Base-by-base conservation (phyloP, 2,797 vertebrate species). In the Rhynchotus rufescens region DNA sequence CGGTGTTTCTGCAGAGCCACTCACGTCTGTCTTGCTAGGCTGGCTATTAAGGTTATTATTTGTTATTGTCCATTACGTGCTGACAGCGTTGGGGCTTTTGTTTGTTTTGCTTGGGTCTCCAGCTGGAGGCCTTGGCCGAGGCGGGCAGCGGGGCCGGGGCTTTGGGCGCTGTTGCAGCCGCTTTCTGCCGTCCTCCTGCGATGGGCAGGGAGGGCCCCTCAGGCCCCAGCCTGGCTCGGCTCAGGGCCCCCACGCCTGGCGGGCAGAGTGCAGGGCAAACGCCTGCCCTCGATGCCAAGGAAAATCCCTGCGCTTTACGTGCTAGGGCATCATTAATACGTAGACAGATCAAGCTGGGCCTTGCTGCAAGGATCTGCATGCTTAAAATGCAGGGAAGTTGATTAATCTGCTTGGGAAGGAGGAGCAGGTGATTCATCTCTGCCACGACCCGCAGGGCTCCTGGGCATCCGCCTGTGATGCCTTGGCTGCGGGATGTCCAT, bases 61-160 rank as follows among this genome's bases (percentile, higher is more conserved):
- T 95, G 86, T 93, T 93, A 51, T 91, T 95, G 77, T 71, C 94
- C 89, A 65, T 94, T 86, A 94, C 77, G 86, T 22, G 6, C 82
- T 69, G 49, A 93, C 71, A 92, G 90, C 87, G 49, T 88, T 92
- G 64, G 95, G 93, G 80, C 84, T 94, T 90, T 84, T 94, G 90
- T 93, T 94, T 94, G 88, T 92, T 96, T 94, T 91, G 84, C 83
- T 96, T 95, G 92, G 86, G 92, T 94, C 93, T 95, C 93, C 77
- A 59, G 74, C 86, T 80, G 36, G 86, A 93, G 92, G 82, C 90
- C 88, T 89, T 87, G 5, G 28, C 93, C 38, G 64, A 89, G 69
- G 88, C 84, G 56, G 77, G 15, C 67, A 62, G n/a, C 1, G 2
- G 76, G 81, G 95, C 95, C 94, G 93, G 77, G 80, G 86, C 93